Evolutionary conservation across 2,797 vertebrate species (phyloP), one percentile per base, ranked within the genome.

Genomic region (Pantherophis vulpinus): DNA sequence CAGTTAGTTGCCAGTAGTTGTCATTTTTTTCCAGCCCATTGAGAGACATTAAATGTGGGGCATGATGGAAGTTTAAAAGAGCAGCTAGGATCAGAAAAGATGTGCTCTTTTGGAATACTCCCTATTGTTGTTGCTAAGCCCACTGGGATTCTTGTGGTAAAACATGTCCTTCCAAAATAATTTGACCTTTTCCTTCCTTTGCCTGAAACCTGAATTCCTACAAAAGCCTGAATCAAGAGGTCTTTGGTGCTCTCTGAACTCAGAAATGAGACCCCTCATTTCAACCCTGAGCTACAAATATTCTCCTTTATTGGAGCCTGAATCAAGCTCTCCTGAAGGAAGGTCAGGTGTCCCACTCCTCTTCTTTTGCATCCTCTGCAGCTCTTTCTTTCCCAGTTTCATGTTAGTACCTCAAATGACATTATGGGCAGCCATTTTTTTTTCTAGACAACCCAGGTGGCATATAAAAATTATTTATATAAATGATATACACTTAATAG

Each of bases 361-460:
- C 42, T 9, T n/a, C 32, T n/a, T 29, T 23, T 16, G 27, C 11
- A 47, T 54, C 29, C 32, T 2, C 66, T 37, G 9, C 56, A 27
- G 6, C 20, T 59, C 10, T 83, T 83, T 83, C 51, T 54, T 5
- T 91, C 20, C 74, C 11, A n/a, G 5, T 29, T 74, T n/a, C 54
- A 12, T 54, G 42, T 11, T 47, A 54, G 59, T 51, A 23, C 47
- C 63, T 23, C 18, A 56, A 16, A 54, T 61, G 58, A 47, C 29
- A 51, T 86, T 51, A 56, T 1, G 29, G 25, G 56, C 25, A 88
- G 66, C 25, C 11, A 27, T 56, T 56, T 63, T 83, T 63, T 79
- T 42, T 89, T 32, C 89, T 47, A 56, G n/a, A 56, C 29, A 66
- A 27, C 23, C n/a, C n/a, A 91, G 91, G 59, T 91, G 94, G 94